A percentile compares a stretch with the other conserved stretches of the same genome.
These are phyloP conservation scores for Sympetrum striolatum DNA, from an alignment of 2,888 invertebrate genomes.

Conservation along the genomic window DNA sequence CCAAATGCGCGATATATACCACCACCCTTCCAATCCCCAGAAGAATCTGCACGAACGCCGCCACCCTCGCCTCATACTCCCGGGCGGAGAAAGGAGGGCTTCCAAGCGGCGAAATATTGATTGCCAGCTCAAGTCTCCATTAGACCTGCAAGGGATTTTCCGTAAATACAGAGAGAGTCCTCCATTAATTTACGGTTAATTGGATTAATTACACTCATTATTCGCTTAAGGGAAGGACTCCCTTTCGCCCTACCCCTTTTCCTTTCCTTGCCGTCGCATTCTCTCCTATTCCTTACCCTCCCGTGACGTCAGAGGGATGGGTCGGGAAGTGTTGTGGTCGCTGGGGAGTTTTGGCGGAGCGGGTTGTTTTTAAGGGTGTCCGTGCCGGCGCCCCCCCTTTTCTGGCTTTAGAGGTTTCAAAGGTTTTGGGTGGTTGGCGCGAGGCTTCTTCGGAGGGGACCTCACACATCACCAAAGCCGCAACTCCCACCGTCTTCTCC, in stretches of 20 bases:
- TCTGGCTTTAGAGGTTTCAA: neutral
- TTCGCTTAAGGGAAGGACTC: constrained; percentile 54
- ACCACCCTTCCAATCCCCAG: neutral
- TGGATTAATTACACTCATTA: constrained; percentile 65
- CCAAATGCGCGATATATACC: neutral
- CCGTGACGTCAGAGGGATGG: constrained; percentile 35
- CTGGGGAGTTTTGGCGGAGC: neutral
- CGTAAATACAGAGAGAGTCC: constrained; percentile 61
- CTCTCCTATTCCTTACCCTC: neutral
- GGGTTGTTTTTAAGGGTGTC: constrained; percentile 2
- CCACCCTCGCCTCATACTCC: neutral
- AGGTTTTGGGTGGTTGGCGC: neutral
- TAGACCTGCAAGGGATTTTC: constrained; percentile 57
- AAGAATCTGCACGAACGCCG: neutral
- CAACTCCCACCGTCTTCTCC: constrained; percentile 15
- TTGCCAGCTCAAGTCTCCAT: constrained; percentile 63
- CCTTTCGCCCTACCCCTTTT: constrained; percentile 42
- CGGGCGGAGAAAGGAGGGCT: neutral
- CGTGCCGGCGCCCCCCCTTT: neutral
- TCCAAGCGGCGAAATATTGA: constrained; percentile 56
- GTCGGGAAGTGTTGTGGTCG: constrained; percentile 40
- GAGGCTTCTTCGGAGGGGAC: neutral
- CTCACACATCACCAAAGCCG: constrained; percentile 42
- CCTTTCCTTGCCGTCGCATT: neutral
- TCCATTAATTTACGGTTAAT: constrained; percentile 65